These are phyloP conservation scores for Helobdella robusta DNA, from an alignment of 2,888 invertebrate species.

Conservation along the genomic window DNA sequence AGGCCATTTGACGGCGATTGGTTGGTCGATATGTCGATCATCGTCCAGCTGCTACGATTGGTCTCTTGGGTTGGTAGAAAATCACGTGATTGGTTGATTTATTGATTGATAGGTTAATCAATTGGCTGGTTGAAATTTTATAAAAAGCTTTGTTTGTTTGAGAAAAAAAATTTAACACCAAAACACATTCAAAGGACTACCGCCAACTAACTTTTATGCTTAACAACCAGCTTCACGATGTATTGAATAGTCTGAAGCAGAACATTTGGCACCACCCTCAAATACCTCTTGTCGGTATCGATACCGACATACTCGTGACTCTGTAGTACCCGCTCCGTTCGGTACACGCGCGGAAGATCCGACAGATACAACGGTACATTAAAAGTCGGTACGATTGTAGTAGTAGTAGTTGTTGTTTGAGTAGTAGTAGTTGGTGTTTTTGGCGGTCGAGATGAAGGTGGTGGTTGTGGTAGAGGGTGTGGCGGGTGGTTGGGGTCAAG, in stretches of 20 bases:
- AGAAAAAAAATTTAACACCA: not conserved
- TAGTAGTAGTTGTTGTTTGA: not conserved
- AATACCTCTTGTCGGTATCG: not conserved
- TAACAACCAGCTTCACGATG: conserved; percentile 7
- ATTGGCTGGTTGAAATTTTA: not conserved
- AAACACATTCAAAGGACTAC: too few relatives aligned
- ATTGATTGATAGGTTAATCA: not conserved
- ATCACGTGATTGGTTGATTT: not conserved
- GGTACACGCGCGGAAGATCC: not conserved
- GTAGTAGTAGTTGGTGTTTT: not conserved
- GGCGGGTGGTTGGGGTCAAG: not conserved
- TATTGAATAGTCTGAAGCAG: conserved; percentile 8
- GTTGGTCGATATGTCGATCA: conserved; percentile 10
- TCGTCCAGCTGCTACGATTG: not conserved
- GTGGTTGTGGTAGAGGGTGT: not conserved
- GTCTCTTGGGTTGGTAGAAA: not conserved
- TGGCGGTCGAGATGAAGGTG: not conserved
- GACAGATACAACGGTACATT: not conserved
- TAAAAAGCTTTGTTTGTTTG: not conserved
- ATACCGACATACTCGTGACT: conserved; percentile 9
- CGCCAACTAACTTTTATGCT: conserved; percentile 3
- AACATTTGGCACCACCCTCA: not conserved
- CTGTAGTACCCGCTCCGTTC: conserved; percentile 14
- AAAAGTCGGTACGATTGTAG: not conserved
- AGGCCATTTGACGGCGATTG: conserved; percentile 13